Evolutionary conservation across 2,113 vertebrate genomes (phyloP).

Genomic region (Scortum barcoo): DNA sequence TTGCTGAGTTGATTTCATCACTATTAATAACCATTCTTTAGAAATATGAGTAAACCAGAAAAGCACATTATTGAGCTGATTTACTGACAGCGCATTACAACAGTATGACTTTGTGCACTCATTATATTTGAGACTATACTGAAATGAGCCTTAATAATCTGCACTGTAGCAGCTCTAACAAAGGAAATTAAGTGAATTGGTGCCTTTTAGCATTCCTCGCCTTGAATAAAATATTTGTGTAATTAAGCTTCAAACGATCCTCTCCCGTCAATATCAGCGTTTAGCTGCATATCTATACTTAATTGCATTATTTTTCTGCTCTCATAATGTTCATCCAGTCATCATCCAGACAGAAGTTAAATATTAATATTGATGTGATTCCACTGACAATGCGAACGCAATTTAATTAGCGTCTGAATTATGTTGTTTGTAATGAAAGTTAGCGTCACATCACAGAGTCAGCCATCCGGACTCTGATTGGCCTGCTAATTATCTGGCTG

Average conservation of each 20-base stretch:
- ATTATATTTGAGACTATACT: background rate
- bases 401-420: conserved; percentile 46
- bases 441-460: conserved; percentile 41
- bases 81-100: conserved; percentile 31
- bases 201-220: conserved; percentile 36
- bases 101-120: background rate
- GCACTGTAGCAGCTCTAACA: conserved; percentile 14
- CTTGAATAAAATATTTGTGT: conserved; percentile 33
- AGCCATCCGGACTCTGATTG: conserved; percentile 12
- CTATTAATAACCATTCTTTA: conserved; percentile 5
- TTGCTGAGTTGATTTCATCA: background rate
- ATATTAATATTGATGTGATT: conserved; percentile 41
- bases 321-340: no score
- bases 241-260: conserved; percentile 38
- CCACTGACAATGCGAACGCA: conserved; percentile 28
- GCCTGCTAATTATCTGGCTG: conserved; percentile 37
- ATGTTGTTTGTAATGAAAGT: conserved; percentile 51
- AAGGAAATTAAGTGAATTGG: conserved; percentile 26
- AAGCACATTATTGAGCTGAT: background rate
- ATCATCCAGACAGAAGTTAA: no score
- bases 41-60: conserved; percentile 27
- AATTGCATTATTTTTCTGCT: conserved; percentile 51
- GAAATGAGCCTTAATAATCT: conserved; percentile 31
- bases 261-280: conserved; percentile 22
- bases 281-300: conserved; percentile 30